phyloP scores from a whole-genome alignment of 2,888 invertebrate genomes.

The Meiosimyza decipiens region DNA sequence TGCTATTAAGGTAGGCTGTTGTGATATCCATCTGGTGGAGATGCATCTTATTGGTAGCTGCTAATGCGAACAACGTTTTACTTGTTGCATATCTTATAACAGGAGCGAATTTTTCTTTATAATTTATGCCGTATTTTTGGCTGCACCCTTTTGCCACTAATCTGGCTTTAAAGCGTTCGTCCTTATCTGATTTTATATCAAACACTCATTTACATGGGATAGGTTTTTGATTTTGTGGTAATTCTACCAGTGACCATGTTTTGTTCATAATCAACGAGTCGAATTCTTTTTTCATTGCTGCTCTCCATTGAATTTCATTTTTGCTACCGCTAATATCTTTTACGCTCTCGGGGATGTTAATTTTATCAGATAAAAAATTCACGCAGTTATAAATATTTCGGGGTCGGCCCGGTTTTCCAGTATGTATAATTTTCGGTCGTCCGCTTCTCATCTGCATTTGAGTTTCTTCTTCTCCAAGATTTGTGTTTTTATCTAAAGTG shows the following conservation, averaged over 20 bases:
- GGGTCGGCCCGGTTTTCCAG: background rate
- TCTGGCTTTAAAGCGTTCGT: background rate
- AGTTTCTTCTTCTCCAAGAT: too few relatives aligned
- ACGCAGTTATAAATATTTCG: background rate
- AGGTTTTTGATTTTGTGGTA: background rate
- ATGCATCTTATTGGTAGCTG: slow-evolving; percentile 1
- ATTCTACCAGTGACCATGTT: background rate
- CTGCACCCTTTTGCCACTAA: background rate
- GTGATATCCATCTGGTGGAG: slow-evolving; percentile 20
- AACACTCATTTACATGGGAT: background rate
- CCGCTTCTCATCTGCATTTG: background rate
- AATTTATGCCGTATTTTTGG: slow-evolving; percentile 1
- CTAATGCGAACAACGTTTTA: background rate
- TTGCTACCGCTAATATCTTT: background rate
- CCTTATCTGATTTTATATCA: background rate
- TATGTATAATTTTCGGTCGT: background rate
- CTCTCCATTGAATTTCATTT: background rate
- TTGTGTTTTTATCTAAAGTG: background rate
- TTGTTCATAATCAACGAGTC: background rate
- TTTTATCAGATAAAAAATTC: background rate
- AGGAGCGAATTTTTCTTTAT: too few relatives aligned
- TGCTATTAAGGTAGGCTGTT: slow-evolving; percentile 38
- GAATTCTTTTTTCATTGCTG: background rate
- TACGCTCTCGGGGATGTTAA: background rate
- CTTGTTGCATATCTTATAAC: background rate